Evolutionary conservation across 1,140 invertebrate genomes (phyloP), one percentile per base, ranked within the genome.

Genomic region (Formica selysi): DNA sequence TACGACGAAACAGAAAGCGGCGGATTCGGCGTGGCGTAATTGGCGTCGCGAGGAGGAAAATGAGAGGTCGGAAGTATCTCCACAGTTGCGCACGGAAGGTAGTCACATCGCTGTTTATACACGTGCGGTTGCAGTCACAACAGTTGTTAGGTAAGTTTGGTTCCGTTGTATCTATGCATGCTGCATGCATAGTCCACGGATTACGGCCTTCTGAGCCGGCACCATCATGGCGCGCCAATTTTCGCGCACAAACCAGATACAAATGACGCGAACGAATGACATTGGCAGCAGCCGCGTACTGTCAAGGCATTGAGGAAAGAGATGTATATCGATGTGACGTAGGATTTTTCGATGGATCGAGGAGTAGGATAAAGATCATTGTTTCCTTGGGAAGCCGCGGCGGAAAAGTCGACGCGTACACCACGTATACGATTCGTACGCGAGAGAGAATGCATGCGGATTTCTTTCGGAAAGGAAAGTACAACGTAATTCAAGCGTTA

Each of bases 71-170:
- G 65, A 85, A 89, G 84, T 88, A 91, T 91, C 86, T 87, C 80
- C 81, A 78, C 44, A 87, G 76, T 85, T 90, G 85, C 85, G 81
- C 88, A 80, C 83, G 80, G 74, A 87, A 89, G 80, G 86, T 86
- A 91, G 84, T 88, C 90, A 85, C 70, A 44, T 74, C 80, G 70
- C 61, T 83, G 86, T 91, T 90, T 92, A 90, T 90, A 86, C 87
- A 85, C 80, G 83, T 90, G 88, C 71, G 87, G 83, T 81, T 44
- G 62, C 87, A 51, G 41, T 13, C 79, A 61, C 64, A 86, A 86
- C 88, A 76, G 87, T 86, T 74, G 61, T 54, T 73, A 73, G 57
- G 68, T 62, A 62, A 83, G 68, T 83, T 83, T 61, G 62, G 22
- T 36, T 71, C 51, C 38, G 57, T 71, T 61, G 68, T 54, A 38